A percentile compares a stretch with the other conserved stretches of the same genome.
These are phyloP conservation scores for Coturnix japonica DNA, from an alignment of 2,113 vertebrate genomes.

Conservation along the genomic window DNA sequence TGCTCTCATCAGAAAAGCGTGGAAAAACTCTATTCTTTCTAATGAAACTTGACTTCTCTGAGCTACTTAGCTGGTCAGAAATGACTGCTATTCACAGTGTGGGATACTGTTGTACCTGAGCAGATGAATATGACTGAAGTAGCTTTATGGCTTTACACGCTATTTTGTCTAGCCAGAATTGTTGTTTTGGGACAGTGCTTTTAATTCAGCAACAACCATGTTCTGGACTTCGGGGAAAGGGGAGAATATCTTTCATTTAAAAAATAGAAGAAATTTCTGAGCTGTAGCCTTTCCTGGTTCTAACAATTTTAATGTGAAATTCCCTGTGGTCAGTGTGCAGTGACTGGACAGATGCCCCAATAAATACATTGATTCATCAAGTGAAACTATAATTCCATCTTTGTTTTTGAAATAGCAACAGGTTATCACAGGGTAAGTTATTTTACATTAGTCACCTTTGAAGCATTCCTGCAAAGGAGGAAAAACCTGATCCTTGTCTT, in stretches of 20 bases:
- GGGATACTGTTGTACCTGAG: slow-evolving; percentile 20
- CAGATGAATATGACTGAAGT: neutral
- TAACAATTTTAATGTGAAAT: neutral
- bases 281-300: neutral
- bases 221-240: neutral
- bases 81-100: slow-evolving; percentile 19
- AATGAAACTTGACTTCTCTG: neutral
- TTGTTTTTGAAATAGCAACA: neutral
- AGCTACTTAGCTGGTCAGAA: neutral
- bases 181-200: neutral
- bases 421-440: neutral
- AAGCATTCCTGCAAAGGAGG: neutral
- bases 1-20: neutral
- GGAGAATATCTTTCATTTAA: neutral
- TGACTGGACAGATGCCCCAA: neutral
- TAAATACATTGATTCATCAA: neutral
- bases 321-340: neutral
- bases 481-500: neutral
- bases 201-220: neutral
- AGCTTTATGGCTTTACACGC: neutral
- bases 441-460: neutral
- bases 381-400: neutral
- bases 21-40: neutral
- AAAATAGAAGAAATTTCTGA: neutral
- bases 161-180: neutral